Evolutionary conservation across 2,888 invertebrate genomes (phyloP).

Genomic region (Campaea margaritaria): DNA sequence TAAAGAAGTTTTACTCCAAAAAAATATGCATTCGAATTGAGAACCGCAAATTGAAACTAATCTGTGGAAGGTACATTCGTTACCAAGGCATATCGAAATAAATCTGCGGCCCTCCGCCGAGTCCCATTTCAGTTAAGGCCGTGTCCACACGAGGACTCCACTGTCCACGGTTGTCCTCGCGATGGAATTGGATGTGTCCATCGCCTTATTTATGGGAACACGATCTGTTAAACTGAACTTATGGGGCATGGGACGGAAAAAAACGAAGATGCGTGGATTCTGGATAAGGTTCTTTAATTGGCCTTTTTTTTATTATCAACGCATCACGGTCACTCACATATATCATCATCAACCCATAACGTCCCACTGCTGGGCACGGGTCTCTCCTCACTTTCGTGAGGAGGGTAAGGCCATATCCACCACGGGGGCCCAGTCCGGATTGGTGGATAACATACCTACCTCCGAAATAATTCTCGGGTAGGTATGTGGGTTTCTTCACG

Average conservation of each 20-base stretch:
- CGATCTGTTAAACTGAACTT: slow-evolving; percentile 52
- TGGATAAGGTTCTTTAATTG: neutral
- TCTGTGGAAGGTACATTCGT: slow-evolving; percentile 12
- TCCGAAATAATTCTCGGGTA: too few species aligned
- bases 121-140: slow-evolving; percentile 47
- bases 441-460: too few species aligned
- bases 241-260: slow-evolving; percentile 40
- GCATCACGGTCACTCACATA: too few species aligned
- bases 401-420: too few species aligned
- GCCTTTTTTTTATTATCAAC: too few species aligned
- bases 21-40: too few species aligned
- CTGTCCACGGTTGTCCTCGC: slow-evolving; percentile 46
- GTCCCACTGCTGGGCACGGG: too few species aligned
- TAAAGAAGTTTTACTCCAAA: too few species aligned
- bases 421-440: too few species aligned
- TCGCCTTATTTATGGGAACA: slow-evolving; percentile 56
- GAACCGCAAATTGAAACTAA: neutral
- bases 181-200: slow-evolving; percentile 63
- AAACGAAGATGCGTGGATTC: slow-evolving; percentile 22
- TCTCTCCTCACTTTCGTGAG: too few species aligned
- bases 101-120: slow-evolving; percentile 36
- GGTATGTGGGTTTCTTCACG: too few species aligned
- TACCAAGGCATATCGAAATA: slow-evolving; percentile 36
- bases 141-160: slow-evolving; percentile 48
- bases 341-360: too few species aligned